phyloP scores from a whole-genome alignment of 2,797 vertebrate genomes.

The Danio albolineatus region DNA sequence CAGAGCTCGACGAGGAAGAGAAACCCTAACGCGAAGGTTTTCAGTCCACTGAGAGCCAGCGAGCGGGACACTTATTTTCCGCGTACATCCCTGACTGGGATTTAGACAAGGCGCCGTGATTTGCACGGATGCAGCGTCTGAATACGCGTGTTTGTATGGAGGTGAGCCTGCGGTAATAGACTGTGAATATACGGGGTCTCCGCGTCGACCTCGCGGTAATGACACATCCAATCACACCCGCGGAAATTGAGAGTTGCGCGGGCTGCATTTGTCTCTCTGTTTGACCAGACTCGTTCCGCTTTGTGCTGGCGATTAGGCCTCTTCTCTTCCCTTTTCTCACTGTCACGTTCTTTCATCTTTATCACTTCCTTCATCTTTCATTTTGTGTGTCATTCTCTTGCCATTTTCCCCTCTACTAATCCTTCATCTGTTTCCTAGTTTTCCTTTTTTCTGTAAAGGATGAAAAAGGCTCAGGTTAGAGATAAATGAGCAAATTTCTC shows the following conservation, averaged over 20 bases:
- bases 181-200: conserved; percentile 57
- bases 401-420: conserved; percentile 11
- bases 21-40: conserved; percentile 47
- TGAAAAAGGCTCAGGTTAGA: conserved; percentile 1
- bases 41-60: conserved; percentile 49
- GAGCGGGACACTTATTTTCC: conserved; percentile 35
- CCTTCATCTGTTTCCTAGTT: neutral
- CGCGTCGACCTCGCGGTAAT: conserved; percentile 63
- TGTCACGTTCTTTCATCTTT: neutral
- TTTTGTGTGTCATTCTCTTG: conserved; percentile 4
- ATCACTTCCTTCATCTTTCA: conserved; percentile 15
- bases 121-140: conserved; percentile 34
- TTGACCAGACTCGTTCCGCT: conserved; percentile 49
- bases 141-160: neutral
- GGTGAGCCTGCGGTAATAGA: conserved; percentile 46
- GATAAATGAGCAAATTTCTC: neutral
- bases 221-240: conserved; percentile 62
- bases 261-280: conserved; percentile 56
- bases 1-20: conserved; percentile 56
- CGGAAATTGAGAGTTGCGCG: conserved; percentile 50
- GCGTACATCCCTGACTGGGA: conserved; percentile 42
- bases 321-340: neutral
- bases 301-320: neutral
- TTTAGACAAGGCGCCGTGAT: conserved; percentile 61
- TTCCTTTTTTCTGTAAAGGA: neutral